Evolutionary conservation across 2,113 vertebrate genomes (phyloP).

Genomic region (Rattus norvegicus): GRCr8 NC_086026.1:78388001-78388500

Average conservation of each 20-base stretch:
- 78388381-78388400: conserved; percentile 67
- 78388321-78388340: conserved; percentile 65
- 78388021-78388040: conserved; percentile 10
- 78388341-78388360: conserved; percentile 62
- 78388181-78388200: conserved; percentile 52
- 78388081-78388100: background rate
- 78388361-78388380: conserved; percentile 75
- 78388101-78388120: background rate
- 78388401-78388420: background rate
- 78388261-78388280: conserved; percentile 57
- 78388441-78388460: conserved; percentile 79
- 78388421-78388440: conserved; percentile 77
- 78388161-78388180: conserved; percentile 4
- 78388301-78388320: conserved; percentile 72
- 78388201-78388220: conserved; percentile 53
- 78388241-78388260: conserved; percentile 72
- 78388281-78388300: conserved; percentile 67
- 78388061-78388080: background rate
- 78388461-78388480: conserved; percentile 84
- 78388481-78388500: conserved; percentile 85
- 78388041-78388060: conserved; percentile 30
- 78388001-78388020: background rate
- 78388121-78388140: background rate
- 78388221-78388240: conserved; percentile 60
- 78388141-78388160: background rate